These are phyloP conservation scores for Scaptomyza tumidula DNA, from an alignment of 2,888 invertebrate genomes.

Conservation along the genomic window DNA sequence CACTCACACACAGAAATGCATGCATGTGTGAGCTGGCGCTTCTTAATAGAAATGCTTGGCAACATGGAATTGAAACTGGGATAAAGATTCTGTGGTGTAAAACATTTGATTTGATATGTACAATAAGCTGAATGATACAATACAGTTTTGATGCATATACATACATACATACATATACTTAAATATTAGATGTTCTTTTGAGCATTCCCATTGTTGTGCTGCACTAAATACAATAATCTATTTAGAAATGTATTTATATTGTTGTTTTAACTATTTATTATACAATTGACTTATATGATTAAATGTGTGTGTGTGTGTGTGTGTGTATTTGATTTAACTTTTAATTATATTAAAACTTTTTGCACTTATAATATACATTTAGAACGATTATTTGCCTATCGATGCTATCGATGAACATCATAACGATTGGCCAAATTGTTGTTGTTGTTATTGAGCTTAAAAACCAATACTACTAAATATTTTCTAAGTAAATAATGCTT, in stretches of 20 bases:
- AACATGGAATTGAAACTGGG: conserved; percentile 18
- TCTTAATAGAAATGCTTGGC: conserved; percentile 18
- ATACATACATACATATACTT: neutral
- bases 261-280: neutral
- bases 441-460: conserved; percentile 10
- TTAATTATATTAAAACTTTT: conserved; percentile 21
- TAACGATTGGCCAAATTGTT: conserved; percentile 4
- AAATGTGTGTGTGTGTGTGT: conserved; percentile 1
- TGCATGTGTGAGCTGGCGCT: neutral
- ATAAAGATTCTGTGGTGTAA: conserved; percentile 7
- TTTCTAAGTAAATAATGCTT: conserved; percentile 9
- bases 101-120: conserved; percentile 33
- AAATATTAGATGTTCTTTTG: neutral
- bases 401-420: too few relatives aligned
- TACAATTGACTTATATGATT: conserved; percentile 21
- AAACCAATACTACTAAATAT: conserved; percentile 25
- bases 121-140: conserved; percentile 15
- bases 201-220: conserved; percentile 16
- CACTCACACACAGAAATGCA: neutral
- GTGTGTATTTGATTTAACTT: neutral
- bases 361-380: conserved; percentile 22
- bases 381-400: neutral
- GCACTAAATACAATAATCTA: conserved; percentile 7
- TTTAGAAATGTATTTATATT: conserved; percentile 5
- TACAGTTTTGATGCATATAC: neutral